Conservation (phyloP, 2,888 invertebrate species). For the Tanypteryx hageni region DNA sequence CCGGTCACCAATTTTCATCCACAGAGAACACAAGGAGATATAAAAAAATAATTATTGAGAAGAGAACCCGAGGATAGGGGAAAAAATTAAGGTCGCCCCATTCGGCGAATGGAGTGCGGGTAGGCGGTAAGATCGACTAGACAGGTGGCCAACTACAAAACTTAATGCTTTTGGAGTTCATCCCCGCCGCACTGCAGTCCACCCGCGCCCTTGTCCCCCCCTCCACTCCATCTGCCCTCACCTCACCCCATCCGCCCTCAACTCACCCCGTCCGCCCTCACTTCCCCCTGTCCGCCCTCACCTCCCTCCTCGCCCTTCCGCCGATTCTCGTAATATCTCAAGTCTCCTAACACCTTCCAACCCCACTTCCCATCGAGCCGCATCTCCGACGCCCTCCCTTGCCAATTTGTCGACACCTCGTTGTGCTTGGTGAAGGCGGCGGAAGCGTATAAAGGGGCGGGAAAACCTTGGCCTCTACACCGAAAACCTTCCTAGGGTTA, state of each 20-base stretch:
- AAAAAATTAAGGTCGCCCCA: slow-evolving; percentile 44
- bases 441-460: not conserved
- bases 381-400: not conserved
- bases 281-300: too few species aligned
- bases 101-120: slow-evolving; percentile 14
- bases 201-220: not conserved
- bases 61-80: slow-evolving; percentile 18
- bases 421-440: not conserved
- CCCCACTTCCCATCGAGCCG: not conserved
- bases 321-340: not conserved
- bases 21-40: slow-evolving; percentile 46
- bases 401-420: slow-evolving; percentile 58
- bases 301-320: not conserved
- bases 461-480: not conserved
- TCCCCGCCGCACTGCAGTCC: slow-evolving; percentile 6
- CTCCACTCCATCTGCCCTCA: not conserved
- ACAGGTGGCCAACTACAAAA: slow-evolving; percentile 51
- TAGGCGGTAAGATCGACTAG: slow-evolving; percentile 2
- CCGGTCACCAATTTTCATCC: slow-evolving; percentile 54
- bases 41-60: slow-evolving; percentile 46
- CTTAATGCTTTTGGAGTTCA: slow-evolving; percentile 21
- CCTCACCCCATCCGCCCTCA: too few species aligned
- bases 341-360: not conserved
- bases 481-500: not conserved
- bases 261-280: not conserved